A percentile compares a stretch with the other conserved stretches of the same genome.
phyloP scores from a whole-genome alignment of 2,888 invertebrate genomes.

The Blera fallax region DNA sequence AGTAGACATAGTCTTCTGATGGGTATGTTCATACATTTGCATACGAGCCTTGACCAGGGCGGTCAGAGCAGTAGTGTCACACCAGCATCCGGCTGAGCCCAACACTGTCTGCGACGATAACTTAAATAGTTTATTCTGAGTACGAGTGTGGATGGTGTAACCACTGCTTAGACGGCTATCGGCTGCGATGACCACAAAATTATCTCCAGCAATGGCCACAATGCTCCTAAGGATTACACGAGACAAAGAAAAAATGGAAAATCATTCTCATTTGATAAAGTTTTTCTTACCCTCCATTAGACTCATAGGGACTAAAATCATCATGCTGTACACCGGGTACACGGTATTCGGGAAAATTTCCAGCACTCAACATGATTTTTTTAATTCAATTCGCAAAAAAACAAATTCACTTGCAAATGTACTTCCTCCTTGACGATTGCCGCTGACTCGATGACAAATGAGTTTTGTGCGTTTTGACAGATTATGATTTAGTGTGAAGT shows the following conservation, averaged over 20 bases:
- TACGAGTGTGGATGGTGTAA: constrained; percentile 93
- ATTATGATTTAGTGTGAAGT: constrained; percentile 24
- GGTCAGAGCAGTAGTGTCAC: constrained; percentile 96
- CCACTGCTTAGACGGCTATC: constrained; percentile 97
- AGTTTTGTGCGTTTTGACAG: constrained; percentile 67
- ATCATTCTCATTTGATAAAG: not conserved
- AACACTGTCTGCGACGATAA: constrained; percentile 92
- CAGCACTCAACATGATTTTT: constrained; percentile 76
- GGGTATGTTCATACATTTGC: constrained; percentile 97
- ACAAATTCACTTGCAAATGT: constrained; percentile 19
- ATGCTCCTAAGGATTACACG: constrained; percentile 87
- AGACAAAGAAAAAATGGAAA: constrained; percentile 15
- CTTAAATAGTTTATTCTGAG: constrained; percentile 93
- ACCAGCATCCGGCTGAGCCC: constrained; percentile 99
- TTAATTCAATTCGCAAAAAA: constrained; percentile 34
- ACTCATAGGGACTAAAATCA: constrained; percentile 87
- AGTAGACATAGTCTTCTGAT: constrained; percentile 95
- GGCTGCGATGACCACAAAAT: constrained; percentile 96
- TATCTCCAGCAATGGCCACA: constrained; percentile 97
- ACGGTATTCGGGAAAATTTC: constrained; percentile 80
- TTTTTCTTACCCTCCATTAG: constrained; percentile 88
- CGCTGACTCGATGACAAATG: constrained; percentile 75
- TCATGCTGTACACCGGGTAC: constrained; percentile 82
- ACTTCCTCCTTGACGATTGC: constrained; percentile 19
- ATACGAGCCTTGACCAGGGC: constrained; percentile 91